These are phyloP conservation scores for Lerema accius DNA, from an alignment of 1,140 invertebrate species.

Conservation along the genomic window DNA sequence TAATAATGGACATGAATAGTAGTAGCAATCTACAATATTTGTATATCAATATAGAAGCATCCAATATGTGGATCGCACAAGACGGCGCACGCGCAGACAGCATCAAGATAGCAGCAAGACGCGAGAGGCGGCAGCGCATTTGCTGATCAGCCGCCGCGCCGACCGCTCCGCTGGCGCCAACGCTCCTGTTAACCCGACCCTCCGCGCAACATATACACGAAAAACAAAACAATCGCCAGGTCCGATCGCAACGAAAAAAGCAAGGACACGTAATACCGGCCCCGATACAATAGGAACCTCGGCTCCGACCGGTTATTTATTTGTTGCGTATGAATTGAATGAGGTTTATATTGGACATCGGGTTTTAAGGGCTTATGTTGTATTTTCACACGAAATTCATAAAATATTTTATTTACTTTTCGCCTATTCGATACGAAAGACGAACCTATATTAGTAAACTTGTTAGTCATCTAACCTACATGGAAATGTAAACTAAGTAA, in stretches of 20 bases:
- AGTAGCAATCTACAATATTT: no score
- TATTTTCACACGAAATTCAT: no score
- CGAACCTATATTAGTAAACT: no score
- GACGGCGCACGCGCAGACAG: slow-evolving; percentile 32
- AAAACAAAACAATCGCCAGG: slow-evolving; percentile 48
- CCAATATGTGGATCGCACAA: slow-evolving; percentile 1
- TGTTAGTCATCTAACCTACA: no score
- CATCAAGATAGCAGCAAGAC: slow-evolving; percentile 54
- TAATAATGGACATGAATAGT: no score
- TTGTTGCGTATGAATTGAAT: neutral
- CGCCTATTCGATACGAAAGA: no score
- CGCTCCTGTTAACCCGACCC: slow-evolving; percentile 67
- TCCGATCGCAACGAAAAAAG: slow-evolving; percentile 48
- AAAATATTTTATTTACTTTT: no score
- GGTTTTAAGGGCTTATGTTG: no score
- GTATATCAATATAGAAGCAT: neutral
- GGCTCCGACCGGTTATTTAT: neutral
- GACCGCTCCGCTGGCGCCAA: slow-evolving; percentile 60
- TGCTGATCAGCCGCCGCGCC: slow-evolving; percentile 57
- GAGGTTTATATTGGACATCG: no score
- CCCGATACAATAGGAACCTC: slow-evolving; percentile 42
- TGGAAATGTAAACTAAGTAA: no score
- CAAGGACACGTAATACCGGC: slow-evolving; percentile 51
- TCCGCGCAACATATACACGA: slow-evolving; percentile 54
- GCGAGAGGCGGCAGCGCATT: slow-evolving; percentile 55